A percentile compares a stretch with the other conserved stretches of the same genome.
These are phyloP conservation scores for Enteromius trimaculatus DNA, from an alignment of 2,797 vertebrate species.

Conservation along the genomic window DNA sequence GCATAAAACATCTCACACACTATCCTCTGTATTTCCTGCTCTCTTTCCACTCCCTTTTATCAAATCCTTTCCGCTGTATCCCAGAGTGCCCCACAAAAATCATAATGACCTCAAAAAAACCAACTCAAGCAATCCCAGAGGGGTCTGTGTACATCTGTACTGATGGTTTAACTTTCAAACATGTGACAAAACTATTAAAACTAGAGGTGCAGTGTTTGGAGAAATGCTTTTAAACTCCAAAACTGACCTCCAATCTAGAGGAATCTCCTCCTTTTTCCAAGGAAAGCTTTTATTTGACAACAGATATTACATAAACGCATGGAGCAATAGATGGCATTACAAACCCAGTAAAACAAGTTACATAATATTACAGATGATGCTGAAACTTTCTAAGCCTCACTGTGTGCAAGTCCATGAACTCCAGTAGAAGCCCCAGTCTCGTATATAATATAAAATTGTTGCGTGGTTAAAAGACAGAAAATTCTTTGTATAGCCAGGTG, in stretches of 20 bases:
- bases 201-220: neutral
- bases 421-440: neutral
- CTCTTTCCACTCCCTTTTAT: conserved; percentile 2
- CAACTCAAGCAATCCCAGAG: neutral
- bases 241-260: conserved; percentile 16
- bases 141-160: too few relatives aligned
- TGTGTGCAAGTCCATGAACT: neutral
- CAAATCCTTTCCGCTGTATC: neutral
- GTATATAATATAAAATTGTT: neutral
- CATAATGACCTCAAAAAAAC: too few relatives aligned
- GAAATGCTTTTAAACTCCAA: neutral
- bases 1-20: conserved; percentile 21
- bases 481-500: neutral
- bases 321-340: conserved; percentile 21
- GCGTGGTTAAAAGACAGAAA: neutral
- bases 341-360: conserved; percentile 37
- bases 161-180: neutral
- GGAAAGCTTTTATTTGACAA: conserved; percentile 25
- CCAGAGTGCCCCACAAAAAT: conserved; percentile 3
- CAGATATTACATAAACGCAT: conserved; percentile 51
- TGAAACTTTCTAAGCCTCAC: conserved; percentile 5
- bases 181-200: neutral
- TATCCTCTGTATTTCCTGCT: conserved; percentile 27
- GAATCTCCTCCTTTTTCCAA: neutral
- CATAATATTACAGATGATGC: conserved; percentile 22